A percentile compares a stretch with the other conserved stretches of the same genome.
Conservation (phyloP, 53 echinoderm and acorn worm species). For the Crossaster papposus region DNA sequence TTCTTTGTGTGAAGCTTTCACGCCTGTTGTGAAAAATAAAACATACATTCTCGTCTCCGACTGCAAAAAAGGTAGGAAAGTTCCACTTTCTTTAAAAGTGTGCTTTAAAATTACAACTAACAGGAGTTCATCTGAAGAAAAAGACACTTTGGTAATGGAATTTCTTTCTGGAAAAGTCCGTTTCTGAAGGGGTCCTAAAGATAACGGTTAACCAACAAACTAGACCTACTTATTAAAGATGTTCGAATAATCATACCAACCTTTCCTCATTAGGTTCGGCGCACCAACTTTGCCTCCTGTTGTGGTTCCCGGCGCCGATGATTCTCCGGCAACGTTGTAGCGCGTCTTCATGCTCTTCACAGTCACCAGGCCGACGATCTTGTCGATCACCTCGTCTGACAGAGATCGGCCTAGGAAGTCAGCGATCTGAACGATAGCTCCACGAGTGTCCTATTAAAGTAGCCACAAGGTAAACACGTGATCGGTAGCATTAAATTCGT, state of each 20-base stretch:
- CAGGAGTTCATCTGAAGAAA: too few relatives aligned
- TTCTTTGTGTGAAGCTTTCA: too few relatives aligned
- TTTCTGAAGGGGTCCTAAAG: too few relatives aligned
- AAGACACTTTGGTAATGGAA: too few relatives aligned
- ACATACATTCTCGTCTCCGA: too few relatives aligned
- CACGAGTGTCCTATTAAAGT: constrained; percentile 23
- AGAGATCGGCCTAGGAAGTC: constrained; percentile 44
- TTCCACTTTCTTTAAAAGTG: too few relatives aligned
- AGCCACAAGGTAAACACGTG: neutral
- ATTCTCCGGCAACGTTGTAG: neutral
- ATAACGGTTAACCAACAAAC: too few relatives aligned
- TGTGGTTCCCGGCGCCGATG: neutral
- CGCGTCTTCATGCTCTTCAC: constrained; percentile 37
- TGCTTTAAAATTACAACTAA: too few relatives aligned
- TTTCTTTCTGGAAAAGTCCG: too few relatives aligned
- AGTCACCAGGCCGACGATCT: constrained; percentile 19
- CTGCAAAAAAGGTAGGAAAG: too few relatives aligned
- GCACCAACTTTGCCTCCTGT: neutral
- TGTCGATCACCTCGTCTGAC: constrained; percentile 24
- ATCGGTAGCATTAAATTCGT: neutral
- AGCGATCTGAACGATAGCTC: constrained; percentile 40
- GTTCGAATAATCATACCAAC: neutral
- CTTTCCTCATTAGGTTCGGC: constrained; percentile 5
- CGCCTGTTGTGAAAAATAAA: too few relatives aligned
- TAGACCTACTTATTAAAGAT: neutral